These are phyloP conservation scores for Sipha flava DNA, from an alignment of 1,140 invertebrate genomes.

Conservation along the genomic window DNA sequence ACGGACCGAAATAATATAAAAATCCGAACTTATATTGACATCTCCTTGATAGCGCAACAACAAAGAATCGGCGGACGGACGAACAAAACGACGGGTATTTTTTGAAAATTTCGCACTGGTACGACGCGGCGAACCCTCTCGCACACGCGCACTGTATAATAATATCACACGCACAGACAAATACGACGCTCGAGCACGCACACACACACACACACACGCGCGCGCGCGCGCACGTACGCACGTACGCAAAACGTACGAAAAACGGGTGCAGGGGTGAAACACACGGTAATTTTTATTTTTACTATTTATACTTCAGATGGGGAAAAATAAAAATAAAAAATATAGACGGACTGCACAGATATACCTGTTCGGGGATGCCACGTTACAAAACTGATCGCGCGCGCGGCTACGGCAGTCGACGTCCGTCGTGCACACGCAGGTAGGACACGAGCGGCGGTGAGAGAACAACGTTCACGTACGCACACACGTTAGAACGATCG, in stretches of 20 bases:
- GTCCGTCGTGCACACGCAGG: neutral
- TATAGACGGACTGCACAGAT: neutral
- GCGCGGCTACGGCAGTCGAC: neutral
- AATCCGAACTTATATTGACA: too few relatives aligned
- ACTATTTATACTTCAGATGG: too few relatives aligned
- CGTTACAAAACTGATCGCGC: constrained; percentile 25
- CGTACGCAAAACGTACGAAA: too few relatives aligned
- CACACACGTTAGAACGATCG: too few relatives aligned
- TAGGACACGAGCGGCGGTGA: neutral
- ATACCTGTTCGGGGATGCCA: constrained; percentile 20
- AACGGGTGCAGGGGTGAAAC: too few relatives aligned
- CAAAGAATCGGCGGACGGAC: neutral
- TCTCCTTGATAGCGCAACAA: too few relatives aligned
- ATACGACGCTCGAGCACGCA: neutral
- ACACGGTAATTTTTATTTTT: too few relatives aligned
- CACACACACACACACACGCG: too few relatives aligned
- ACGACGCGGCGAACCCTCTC: neutral
- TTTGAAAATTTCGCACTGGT: neutral
- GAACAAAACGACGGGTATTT: neutral
- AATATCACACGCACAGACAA: too few relatives aligned
- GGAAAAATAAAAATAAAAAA: too few relatives aligned
- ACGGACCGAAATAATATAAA: neutral
- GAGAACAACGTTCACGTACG: too few relatives aligned
- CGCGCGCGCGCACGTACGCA: too few relatives aligned
- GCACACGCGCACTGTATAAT: neutral